Conservation (phyloP, 2,888 invertebrate species). For the Dryadula phaetusa region DNA sequence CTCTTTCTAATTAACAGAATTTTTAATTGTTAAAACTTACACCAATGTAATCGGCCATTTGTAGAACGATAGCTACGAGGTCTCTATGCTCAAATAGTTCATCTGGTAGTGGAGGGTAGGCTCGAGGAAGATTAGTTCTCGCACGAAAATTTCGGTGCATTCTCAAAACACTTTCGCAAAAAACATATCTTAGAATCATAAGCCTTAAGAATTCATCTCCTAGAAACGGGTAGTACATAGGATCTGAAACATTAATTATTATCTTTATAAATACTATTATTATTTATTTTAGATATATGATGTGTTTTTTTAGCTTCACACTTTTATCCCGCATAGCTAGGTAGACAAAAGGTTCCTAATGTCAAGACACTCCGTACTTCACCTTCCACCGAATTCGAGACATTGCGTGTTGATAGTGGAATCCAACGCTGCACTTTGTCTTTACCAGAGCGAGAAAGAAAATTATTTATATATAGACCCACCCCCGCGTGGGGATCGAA, state of each 20-base stretch:
- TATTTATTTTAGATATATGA: too few species aligned
- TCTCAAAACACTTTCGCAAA: conserved; percentile 95
- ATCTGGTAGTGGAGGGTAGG: conserved; percentile 94
- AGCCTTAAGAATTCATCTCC: conserved; percentile 97
- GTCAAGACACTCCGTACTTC: too few species aligned
- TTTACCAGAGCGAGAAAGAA: too few species aligned
- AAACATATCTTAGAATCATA: conserved; percentile 94
- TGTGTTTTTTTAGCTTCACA: too few species aligned
- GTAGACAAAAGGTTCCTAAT: too few species aligned
- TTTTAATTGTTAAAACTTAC: conserved; percentile 84
- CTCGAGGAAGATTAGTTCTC: conserved; percentile 93
- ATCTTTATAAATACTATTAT: not conserved
- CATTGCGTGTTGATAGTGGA: too few species aligned
- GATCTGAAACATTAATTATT: conserved; percentile 75
- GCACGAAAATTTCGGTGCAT: conserved; percentile 94
- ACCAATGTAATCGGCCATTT: conserved; percentile 93
- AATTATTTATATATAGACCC: too few species aligned
- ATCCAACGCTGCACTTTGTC: too few species aligned
- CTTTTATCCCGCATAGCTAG: too few species aligned
- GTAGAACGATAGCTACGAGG: conserved; percentile 91
- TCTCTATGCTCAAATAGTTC: conserved; percentile 94
- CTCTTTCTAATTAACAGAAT: too few species aligned
- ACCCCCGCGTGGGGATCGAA: too few species aligned
- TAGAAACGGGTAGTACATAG: conserved; percentile 92
- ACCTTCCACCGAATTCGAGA: too few species aligned